Conservation (phyloP, 2,888 invertebrate species). For the Meteorus colon region DNA sequence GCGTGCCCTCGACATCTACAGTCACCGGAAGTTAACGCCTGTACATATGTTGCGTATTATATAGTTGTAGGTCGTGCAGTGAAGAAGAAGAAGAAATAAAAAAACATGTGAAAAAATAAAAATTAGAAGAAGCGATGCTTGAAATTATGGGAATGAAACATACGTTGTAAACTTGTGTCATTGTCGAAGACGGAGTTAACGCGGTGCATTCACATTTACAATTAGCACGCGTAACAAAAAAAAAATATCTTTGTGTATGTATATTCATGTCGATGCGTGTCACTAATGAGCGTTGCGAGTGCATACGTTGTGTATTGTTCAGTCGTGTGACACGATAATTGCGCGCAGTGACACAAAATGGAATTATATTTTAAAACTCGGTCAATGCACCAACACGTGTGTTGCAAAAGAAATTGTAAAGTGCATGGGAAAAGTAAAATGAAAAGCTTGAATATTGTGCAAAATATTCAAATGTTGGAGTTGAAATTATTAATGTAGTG, state of each 20-base stretch:
- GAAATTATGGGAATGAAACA: conserved; percentile 5
- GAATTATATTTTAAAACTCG: conserved; percentile 7
- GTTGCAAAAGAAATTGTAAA: neutral
- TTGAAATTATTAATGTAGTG: too few relatives aligned
- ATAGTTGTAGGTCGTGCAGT: neutral
- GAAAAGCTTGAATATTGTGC: too few relatives aligned
- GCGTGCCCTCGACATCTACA: neutral
- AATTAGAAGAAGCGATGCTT: neutral
- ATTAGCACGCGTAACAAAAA: conserved; percentile 24
- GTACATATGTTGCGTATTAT: neutral
- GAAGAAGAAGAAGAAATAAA: neutral
- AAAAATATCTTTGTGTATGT: neutral
- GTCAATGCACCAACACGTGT: conserved; percentile 10
- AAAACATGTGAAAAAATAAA: neutral
- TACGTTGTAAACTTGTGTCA: neutral
- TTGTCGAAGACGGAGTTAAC: neutral
- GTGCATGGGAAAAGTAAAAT: neutral
- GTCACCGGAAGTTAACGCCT: neutral
- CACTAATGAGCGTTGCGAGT: conserved; percentile 14
- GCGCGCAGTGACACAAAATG: conserved; percentile 13
- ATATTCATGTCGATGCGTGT: conserved; percentile 18
- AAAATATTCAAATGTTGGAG: too few relatives aligned
- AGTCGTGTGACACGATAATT: conserved; percentile 15
- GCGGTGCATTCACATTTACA: neutral
- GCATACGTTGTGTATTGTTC: conserved; percentile 11